phyloP scores from a whole-genome alignment of 2,888 invertebrate genomes.

The Hirtodrosophila duncani region DNA sequence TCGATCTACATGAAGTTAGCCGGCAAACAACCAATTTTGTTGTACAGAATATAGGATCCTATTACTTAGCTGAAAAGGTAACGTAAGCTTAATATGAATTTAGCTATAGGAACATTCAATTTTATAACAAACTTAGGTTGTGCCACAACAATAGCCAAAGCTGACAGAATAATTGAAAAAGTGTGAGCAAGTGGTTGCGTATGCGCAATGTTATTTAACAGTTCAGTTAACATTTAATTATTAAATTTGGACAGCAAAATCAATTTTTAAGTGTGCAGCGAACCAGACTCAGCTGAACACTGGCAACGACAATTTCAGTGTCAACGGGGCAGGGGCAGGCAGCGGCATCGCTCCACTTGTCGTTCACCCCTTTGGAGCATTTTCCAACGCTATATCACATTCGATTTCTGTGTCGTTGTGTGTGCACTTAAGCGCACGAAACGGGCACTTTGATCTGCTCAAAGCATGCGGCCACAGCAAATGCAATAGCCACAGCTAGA shows the following conservation, averaged over 20 bases:
- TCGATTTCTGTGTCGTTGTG: neutral
- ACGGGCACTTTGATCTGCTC: constrained; percentile 59
- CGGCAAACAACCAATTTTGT: too few species aligned
- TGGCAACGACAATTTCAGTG: neutral
- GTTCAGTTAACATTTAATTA: neutral
- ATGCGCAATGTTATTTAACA: constrained; percentile 28
- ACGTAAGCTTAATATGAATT: neutral
- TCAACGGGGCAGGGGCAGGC: neutral
- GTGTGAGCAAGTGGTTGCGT: constrained; percentile 18
- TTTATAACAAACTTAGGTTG: neutral
- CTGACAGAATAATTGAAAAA: neutral
- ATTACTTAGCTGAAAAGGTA: too few species aligned
- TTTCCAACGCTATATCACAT: constrained; percentile 36
- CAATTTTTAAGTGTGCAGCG: neutral
- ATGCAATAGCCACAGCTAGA: constrained; percentile 19
- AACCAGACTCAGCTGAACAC: neutral
- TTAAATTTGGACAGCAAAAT: neutral
- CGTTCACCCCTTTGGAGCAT: constrained; percentile 5
- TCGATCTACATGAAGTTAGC: too few species aligned
- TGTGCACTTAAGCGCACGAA: constrained; percentile 53
- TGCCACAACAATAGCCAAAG: too few species aligned
- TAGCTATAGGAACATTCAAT: neutral
- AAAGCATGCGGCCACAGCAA: constrained; percentile 32
- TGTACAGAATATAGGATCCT: too few species aligned
- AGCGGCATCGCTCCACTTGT: neutral